Evolutionary conservation across 2,797 vertebrate genomes (phyloP), one percentile per base, ranked within the genome.

Genomic region (Amazona ochrocephala): DNA sequence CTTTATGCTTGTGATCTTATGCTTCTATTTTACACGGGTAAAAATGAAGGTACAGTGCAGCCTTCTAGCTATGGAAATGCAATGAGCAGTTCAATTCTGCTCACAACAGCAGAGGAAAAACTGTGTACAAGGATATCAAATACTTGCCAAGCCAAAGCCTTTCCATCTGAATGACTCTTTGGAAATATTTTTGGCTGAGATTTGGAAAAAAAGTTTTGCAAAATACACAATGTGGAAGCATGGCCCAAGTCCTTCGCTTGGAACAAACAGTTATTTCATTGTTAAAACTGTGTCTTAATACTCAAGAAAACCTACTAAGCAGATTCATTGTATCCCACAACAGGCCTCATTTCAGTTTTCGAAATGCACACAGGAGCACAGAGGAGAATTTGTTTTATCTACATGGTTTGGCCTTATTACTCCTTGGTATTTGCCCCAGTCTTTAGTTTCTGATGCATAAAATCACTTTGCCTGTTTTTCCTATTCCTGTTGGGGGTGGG

Each of bases 221-320:
- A 87, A 95, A 77, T 85, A 53, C 75, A 94, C 88, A 95, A 84
- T 72, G 89, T 61, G 8, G 68, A 85, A 94, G 62, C 58, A 92
- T 37, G 61, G 82, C 88, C 62, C 37, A 62, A 74, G 91, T 87
- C 82, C 68, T 87, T 75, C 58, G 47, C 82, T 93, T 92, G 94
- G 62, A 92, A 56, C 87, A 88, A 91, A 94, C 84, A 95, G 94
- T 89, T 95, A 89, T 93, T 93, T 97, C 92, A 95, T 97, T 96
- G 95, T 95, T 93, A 93, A 91, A 90, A 68, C 78, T 50, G 41
- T 64, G 83, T 78, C 75, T 93, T 95, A 93, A 74, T 89, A 53
- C 75, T 77, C 72, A 92, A 75, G 76, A 72, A 96, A 91, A 93
- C 61, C 78, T 92, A 48, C 74, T 82, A 91, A 93, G 89, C 68